phyloP scores from a whole-genome alignment of 2,113 vertebrate genomes.

The Microtus ochrogaster region DNA sequence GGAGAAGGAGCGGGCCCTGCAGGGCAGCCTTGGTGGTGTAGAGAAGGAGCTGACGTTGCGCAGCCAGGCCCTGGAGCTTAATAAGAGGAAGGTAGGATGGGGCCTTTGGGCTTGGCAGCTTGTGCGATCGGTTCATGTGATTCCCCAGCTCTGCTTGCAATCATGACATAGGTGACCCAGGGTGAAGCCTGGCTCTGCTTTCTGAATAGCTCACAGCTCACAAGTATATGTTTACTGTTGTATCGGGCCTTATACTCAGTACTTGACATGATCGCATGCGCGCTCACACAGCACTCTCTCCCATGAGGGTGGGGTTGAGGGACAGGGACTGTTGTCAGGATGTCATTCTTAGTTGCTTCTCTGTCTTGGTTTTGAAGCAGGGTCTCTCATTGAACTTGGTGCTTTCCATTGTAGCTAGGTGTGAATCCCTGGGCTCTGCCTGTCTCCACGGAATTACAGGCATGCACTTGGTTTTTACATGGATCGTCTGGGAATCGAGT shows the following conservation, averaged over 20 bases:
- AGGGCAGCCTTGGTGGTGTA: conserved; percentile 90
- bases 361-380: background rate
- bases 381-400: background rate
- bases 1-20: conserved; percentile 94
- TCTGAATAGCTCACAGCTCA: background rate
- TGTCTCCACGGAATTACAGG: background rate
- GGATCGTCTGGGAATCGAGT: background rate
- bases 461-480: background rate
- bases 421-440: background rate
- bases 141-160: background rate
- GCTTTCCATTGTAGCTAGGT: background rate
- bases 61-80: conserved; percentile 93
- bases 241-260: background rate
- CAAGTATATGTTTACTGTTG: background rate
- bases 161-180: rapidly evolving
- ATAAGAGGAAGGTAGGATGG: conserved; percentile 94
- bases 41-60: conserved; percentile 93
- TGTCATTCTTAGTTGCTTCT: background rate
- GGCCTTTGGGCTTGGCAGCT: background rate
- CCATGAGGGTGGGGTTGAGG: background rate
- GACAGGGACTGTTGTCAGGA: background rate
- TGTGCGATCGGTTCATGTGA: background rate
- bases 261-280: background rate
- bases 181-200: too few species aligned
- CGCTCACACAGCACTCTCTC: too few species aligned